Percentiles rank a stretch among this genome's conserved stretches.
Conservation (phyloP, 2,113 vertebrate species). For the Malurus elegans region DNA sequence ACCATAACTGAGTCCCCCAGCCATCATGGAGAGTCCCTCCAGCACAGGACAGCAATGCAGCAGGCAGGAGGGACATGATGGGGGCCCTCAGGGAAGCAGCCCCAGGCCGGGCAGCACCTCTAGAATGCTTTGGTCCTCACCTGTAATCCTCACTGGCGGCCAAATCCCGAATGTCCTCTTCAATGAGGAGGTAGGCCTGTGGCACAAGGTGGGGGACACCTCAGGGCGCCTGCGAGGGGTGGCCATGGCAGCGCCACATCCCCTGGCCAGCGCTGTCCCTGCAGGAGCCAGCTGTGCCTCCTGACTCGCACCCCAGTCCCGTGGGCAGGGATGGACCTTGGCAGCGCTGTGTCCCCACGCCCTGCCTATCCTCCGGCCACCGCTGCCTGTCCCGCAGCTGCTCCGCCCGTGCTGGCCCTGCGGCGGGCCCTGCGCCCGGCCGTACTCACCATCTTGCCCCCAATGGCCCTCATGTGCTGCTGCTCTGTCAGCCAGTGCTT, state of each 20-base stretch:
- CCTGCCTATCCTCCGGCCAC: background rate
- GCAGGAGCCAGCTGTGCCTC: background rate
- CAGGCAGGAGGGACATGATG: rapidly evolving
- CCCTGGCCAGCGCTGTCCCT: rapidly evolving
- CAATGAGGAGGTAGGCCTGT: slow-evolving; percentile 93
- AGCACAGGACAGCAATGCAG: background rate
- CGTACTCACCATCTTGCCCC: slow-evolving; percentile 95
- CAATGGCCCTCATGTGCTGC: slow-evolving; percentile 96
- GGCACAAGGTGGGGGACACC: background rate
- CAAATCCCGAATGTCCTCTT: slow-evolving; percentile 91
- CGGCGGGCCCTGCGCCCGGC: background rate
- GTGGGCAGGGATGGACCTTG: background rate
- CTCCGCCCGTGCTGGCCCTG: background rate
- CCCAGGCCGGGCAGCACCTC: rapidly evolving
- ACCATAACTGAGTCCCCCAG: rapidly evolving
- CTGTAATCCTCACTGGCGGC: slow-evolving; percentile 90
- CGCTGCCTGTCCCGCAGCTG: background rate
- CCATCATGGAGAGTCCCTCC: rapidly evolving
- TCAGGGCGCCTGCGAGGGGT: background rate
- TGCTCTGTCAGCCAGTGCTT: slow-evolving; percentile 97
- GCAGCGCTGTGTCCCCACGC: rapidly evolving
- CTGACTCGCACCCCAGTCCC: rapidly evolving
- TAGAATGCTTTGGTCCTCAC: slow-evolving; percentile 51
- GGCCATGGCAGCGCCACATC: rapidly evolving
- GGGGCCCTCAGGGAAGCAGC: rapidly evolving